Evolutionary conservation across 2,888 invertebrate species (phyloP), one percentile per base, ranked within the genome.

Genomic region (Trachelus stipa): DNA sequence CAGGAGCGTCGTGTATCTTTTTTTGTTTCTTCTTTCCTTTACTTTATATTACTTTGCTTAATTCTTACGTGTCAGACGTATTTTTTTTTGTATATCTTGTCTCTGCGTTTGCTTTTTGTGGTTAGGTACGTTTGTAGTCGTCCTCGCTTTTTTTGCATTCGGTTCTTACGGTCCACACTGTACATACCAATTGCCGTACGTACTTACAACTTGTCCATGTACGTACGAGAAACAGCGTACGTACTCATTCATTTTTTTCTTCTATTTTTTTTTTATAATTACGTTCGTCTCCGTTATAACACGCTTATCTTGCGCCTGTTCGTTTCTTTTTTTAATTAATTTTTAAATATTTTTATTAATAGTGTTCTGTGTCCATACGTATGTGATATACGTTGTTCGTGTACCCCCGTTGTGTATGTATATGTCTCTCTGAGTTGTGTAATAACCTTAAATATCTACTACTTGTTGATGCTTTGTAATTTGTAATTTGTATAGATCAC

Each of bases 401-500:
- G 71, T 34, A 31, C 3, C 33, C 33, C 34, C 33, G 71, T 31
- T 23, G 71, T 23, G 56, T 71, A 71, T 23, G 71, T 71, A 71
- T 78, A 34, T 79, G 74, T 81, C 76, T 82, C 73, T 79, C 71
- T 79, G 73, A 81, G 81, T 81, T 81, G 79, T 84, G 83, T 85
- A 80, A 84, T 85, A 86, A 85, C 85, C 87, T 89, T 89, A 89
- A 88, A 86, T 88, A 89, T 87, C 85, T 88, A 89, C 88, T 90
- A 89, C 89, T 88, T 89, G 84, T 88, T 88, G 88, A 89, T 89
- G 88, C 85, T 89, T 89, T 87, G 87, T 89, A 87, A 89, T 89
- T 90, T 89, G 85, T 88, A 87, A 86, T 84, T 88, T 87, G 82
- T 87, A 88, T 89, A 90, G 89, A 90, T 90, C 90, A 90, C 90